These are phyloP conservation scores for Turnix velox DNA, from an alignment of 2,113 vertebrate species.

Conservation along the genomic window DNA sequence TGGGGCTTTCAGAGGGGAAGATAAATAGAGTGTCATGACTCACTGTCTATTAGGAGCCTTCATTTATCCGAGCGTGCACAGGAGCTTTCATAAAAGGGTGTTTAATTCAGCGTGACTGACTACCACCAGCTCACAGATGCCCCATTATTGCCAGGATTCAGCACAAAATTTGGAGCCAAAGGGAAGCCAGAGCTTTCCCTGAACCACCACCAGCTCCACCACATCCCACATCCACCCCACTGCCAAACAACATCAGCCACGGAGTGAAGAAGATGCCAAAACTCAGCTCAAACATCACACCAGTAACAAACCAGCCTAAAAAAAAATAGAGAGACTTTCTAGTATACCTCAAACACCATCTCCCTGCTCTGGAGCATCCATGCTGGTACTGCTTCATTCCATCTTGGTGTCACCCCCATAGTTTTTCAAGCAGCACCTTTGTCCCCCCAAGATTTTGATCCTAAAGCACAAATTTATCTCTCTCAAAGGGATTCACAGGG, in stretches of 20 bases:
- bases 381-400: neutral
- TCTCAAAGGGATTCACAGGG: neutral
- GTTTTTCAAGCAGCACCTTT: neutral
- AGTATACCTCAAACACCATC: fast-evolving
- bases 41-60: neutral
- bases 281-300: neutral
- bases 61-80: neutral
- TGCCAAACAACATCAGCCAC: neutral
- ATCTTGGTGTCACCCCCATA: neutral
- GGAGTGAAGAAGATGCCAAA: neutral
- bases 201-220: fast-evolving
- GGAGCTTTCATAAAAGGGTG: neutral
- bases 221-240: neutral
- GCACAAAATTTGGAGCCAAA: neutral
- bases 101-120: neutral
- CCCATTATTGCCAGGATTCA: neutral
- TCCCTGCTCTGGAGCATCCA: neutral
- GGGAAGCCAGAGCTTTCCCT: neutral
- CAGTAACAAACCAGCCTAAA: neutral
- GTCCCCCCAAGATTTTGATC: neutral
- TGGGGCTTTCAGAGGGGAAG: neutral
- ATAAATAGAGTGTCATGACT: neutral
- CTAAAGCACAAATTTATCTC: neutral
- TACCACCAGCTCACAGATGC: neutral
- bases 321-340: neutral